Percentiles rank a stretch among this genome's conserved stretches.
phyloP scores from a whole-genome alignment of 2,888 invertebrate species.

The Emmelina monodactyla region DNA sequence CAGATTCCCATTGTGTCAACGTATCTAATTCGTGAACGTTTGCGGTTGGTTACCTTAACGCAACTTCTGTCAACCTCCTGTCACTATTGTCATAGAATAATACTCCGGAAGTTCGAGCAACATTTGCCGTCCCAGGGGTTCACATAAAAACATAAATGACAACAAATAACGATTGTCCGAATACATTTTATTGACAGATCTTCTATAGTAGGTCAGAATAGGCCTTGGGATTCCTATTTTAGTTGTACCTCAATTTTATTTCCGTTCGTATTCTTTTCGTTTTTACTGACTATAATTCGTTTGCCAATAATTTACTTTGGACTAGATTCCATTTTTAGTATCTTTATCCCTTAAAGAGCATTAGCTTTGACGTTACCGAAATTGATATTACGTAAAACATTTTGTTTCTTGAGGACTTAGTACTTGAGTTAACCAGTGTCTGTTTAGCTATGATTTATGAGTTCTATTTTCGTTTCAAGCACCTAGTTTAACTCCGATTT shows the following conservation, averaged over 20 bases:
- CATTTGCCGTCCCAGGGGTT: slow-evolving; percentile 29
- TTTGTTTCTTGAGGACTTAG: slow-evolving; percentile 5
- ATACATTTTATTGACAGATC: slow-evolving; percentile 29
- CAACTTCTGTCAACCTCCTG: slow-evolving; percentile 23
- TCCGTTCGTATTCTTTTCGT: too few species aligned
- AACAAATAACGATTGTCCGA: slow-evolving; percentile 45
- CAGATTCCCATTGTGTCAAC: too few species aligned
- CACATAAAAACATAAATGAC: slow-evolving; percentile 45
- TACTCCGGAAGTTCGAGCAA: slow-evolving; percentile 43
- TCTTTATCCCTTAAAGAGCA: too few species aligned
- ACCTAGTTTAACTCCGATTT: slow-evolving; percentile 29
- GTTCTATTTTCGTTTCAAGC: slow-evolving; percentile 32
- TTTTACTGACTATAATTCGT: too few species aligned
- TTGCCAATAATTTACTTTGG: too few species aligned
- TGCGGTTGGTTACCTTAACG: slow-evolving; percentile 37
- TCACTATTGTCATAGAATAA: slow-evolving; percentile 28
- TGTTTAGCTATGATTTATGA: slow-evolving; percentile 47
- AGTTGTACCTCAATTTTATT: not conserved
- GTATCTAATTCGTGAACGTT: slow-evolving; percentile 17
- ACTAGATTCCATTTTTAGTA: too few species aligned
- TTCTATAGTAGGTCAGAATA: slow-evolving; percentile 21
- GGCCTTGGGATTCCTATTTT: not conserved
- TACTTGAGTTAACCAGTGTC: slow-evolving; percentile 32
- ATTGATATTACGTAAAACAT: not conserved
- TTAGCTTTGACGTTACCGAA: too few species aligned